Evolutionary conservation across 2,797 vertebrate species (phyloP), one percentile per base, ranked within the genome.

Genomic region (Chelon auratus): DNA sequence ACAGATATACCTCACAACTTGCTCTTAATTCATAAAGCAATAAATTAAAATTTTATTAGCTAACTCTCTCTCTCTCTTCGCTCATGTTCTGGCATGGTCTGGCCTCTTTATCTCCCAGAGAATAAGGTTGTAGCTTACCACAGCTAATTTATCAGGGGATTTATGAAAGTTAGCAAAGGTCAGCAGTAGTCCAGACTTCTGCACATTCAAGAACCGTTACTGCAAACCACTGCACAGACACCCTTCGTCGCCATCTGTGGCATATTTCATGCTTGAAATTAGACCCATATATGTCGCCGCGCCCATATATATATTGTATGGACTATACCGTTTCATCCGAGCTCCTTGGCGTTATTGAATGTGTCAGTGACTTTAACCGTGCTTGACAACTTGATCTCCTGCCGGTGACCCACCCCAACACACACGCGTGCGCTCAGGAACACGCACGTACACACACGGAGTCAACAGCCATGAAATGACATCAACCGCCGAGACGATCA

Each of bases 401-500:
- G 69, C 62, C 33, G 64, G 47, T 71, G 72, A 87, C 75, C 78
- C 39, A 57, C 5, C 11, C 26, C 45, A n/a, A 54, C 55, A 69
- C 52, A 45, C 39, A 51, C 59, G 30, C 47, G 20, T 22, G 20
- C n/a, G 53, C 51, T 68, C 13, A 40, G n/a, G 10, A 10, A 8
- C 59, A 67, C 54, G 47, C 50, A 61, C 13, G 8, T 33, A 33
- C 58, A 36, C 57, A 67, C 47, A 59, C 14, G 67, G 50, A 76
- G 70, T 72, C 67, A 86, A 77, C 54, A 71, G 67, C 64, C 76
- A 80, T 87, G 76, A 85, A 89, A 85, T 77, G 52, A 72, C 71
- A 86, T 84, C 75, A 81, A 78, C 74, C 42, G 62, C 72, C 54
- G 47, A 72, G 71, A 75, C 77, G 72, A 75, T 79, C 52, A 51